These are phyloP conservation scores for Melanargia galathea DNA, from an alignment of 2,888 invertebrate species.

Conservation along the genomic window DNA sequence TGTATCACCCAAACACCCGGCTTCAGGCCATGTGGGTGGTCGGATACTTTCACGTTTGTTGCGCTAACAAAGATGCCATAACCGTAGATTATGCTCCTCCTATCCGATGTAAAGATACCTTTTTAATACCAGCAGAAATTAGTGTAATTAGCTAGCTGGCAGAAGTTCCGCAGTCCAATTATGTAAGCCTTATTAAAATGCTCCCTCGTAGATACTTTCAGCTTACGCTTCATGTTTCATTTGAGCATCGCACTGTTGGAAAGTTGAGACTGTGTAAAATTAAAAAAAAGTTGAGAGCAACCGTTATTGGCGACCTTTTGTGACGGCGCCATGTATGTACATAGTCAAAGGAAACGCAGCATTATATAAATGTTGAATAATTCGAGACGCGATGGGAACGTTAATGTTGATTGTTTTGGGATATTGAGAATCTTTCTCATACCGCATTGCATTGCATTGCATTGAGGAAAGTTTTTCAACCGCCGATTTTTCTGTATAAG, in stretches of 20 bases:
- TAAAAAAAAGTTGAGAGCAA: conserved; percentile 15
- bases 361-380: conserved; percentile 33
- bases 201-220: conserved; percentile 4
- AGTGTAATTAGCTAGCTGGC: conserved; percentile 13
- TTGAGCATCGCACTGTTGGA: conserved; percentile 1
- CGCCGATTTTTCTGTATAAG: conserved; percentile 19
- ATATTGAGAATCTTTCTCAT: conserved; percentile 34
- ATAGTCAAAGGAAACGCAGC: conserved; percentile 14
- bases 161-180: conserved; percentile 21
- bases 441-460: too few relatives aligned
- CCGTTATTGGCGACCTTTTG: conserved; percentile 22
- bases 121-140: conserved; percentile 15
- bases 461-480: conserved; percentile 18
- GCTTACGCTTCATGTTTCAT: conserved; percentile 8
- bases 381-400: conserved; percentile 34
- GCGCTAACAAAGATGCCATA: conserved; percentile 21
- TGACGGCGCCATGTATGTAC: conserved; percentile 25
- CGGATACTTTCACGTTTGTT: conserved; percentile 29
- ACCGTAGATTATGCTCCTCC: conserved; percentile 19
- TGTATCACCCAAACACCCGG: conserved; percentile 43
- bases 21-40: conserved; percentile 45
- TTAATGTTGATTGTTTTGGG: conserved; percentile 40
- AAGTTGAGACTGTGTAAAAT: conserved; percentile 20
- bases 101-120: conserved; percentile 21
- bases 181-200: conserved; percentile 23